Conservation (phyloP, 2,797 vertebrate genomes). For the Gephyroberyx darwinii region DNA sequence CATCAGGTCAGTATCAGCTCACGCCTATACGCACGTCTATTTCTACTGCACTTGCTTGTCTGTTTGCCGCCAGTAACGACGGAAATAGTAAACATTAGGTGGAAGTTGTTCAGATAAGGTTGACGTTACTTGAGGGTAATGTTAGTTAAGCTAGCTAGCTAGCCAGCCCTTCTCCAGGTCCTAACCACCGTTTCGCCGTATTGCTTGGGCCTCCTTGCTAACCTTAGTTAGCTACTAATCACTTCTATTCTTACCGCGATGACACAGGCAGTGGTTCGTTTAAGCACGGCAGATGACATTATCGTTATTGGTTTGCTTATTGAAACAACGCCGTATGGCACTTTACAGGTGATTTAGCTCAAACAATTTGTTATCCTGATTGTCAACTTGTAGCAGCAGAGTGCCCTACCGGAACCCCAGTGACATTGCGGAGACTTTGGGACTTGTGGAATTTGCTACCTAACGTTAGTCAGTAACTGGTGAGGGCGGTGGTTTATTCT, state of each 20-base stretch:
- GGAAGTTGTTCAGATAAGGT: constrained; percentile 59
- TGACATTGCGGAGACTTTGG: constrained; percentile 75
- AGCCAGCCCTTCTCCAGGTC: constrained; percentile 33
- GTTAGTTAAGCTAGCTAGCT: constrained; percentile 68
- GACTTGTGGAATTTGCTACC: constrained; percentile 63
- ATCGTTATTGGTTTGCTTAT: neutral
- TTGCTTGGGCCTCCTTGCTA: constrained; percentile 65
- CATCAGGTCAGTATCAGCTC: constrained; percentile 61
- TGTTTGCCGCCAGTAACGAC: neutral
- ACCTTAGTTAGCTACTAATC: constrained; percentile 66
- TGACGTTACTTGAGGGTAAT: constrained; percentile 48
- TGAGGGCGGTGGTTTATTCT: neutral
- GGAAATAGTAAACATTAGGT: neutral
- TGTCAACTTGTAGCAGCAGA: constrained; percentile 61
- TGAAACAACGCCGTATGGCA: neutral
- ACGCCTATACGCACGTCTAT: neutral
- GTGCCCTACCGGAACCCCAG: constrained; percentile 54
- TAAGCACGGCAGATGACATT: neutral
- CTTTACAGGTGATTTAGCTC: constrained; percentile 33
- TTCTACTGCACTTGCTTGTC: neutral
- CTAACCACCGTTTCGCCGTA: constrained; percentile 32
- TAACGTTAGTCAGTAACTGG: constrained; percentile 1
- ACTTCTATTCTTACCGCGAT: constrained; percentile 6
- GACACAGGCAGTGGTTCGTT: constrained; percentile 16
- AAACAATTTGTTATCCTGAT: constrained; percentile 17